Evolutionary conservation across 2,888 invertebrate species (phyloP).

Genomic region (Sinelater perroti): DNA sequence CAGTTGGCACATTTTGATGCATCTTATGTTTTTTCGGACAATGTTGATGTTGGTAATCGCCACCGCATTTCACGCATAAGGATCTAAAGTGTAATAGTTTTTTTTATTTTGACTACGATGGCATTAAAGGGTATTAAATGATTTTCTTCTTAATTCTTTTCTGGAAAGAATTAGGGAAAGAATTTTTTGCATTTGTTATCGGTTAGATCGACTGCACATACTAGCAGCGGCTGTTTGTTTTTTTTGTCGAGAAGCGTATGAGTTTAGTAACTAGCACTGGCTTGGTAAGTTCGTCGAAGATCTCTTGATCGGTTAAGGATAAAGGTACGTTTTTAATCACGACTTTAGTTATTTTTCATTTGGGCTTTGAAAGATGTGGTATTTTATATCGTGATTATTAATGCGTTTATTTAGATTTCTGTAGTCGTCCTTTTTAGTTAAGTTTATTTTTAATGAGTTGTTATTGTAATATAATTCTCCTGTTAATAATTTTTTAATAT

Average conservation of each 20-base stretch:
- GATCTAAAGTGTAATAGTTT: background rate
- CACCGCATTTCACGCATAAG: too few relatives aligned
- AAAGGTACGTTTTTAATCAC: too few relatives aligned
- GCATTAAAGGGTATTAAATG: background rate
- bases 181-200: background rate
- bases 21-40: too few relatives aligned
- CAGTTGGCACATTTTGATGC: background rate
- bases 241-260: background rate
- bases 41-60: too few relatives aligned
- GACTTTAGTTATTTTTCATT: slow-evolving; percentile 1
- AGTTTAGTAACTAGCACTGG: background rate
- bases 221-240: too few relatives aligned
- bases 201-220: background rate
- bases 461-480: slow-evolving; percentile 1
- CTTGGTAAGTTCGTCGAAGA: too few relatives aligned
- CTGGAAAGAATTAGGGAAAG: background rate
- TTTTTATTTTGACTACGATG: too few relatives aligned
- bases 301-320: too few relatives aligned
- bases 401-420: slow-evolving; percentile 5
- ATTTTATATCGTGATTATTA: background rate
- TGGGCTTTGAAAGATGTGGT: too few relatives aligned
- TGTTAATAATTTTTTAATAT: background rate
- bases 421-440: slow-evolving; percentile 5
- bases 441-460: background rate
- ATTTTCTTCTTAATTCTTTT: background rate